Percentiles rank a stretch among this genome's conserved stretches.
These are phyloP conservation scores for Maniola jurtina DNA, from an alignment of 1,140 invertebrate species.

Conservation along the genomic window DNA sequence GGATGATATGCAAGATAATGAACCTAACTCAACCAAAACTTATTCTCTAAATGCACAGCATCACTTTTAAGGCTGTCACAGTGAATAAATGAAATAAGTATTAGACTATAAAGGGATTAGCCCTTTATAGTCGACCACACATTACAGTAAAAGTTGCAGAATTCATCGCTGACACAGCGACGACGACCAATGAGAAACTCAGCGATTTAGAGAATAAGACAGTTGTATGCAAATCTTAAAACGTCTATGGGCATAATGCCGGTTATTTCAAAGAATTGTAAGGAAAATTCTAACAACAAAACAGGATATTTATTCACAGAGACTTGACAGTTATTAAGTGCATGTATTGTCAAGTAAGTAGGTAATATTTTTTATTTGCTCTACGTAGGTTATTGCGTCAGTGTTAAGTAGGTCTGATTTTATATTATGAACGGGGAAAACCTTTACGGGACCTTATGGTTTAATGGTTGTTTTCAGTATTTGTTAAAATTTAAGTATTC, in stretches of 20 bases:
- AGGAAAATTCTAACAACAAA: constrained; percentile 6
- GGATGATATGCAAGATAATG: no score
- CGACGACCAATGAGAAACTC: background rate
- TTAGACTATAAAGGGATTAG: no score
- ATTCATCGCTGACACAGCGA: background rate
- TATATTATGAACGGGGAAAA: background rate
- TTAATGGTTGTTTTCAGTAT: no score
- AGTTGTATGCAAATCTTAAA: background rate
- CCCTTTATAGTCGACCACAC: no score
- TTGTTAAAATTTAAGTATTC: no score
- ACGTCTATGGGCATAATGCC: background rate
- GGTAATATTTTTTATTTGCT: background rate
- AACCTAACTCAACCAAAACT: no score
- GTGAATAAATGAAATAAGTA: no score
- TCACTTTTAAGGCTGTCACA: no score
- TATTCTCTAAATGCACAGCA: no score
- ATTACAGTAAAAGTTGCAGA: background rate
- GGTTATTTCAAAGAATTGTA: background rate
- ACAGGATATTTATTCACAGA: background rate
- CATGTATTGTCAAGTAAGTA: background rate
- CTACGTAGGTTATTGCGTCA: constrained; percentile 1
- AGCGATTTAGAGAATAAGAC: no score
- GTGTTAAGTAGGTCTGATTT: background rate
- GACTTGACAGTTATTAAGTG: background rate
- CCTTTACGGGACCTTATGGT: no score